Base-by-base conservation (phyloP, 2,888 invertebrate genomes). In the Pristionchus exspectatus region DNA sequence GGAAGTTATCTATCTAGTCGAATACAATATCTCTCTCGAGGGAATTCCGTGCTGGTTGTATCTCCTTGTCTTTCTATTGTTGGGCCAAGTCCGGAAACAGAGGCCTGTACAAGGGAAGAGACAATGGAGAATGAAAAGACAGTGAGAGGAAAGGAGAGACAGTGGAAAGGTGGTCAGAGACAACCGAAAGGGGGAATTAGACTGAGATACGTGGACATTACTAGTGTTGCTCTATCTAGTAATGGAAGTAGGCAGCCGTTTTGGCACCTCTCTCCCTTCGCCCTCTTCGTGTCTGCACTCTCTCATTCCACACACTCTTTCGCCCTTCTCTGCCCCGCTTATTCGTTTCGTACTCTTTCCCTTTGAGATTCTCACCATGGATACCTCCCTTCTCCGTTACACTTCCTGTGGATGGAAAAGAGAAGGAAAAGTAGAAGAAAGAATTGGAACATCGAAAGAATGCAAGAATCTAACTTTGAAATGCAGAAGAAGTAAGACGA, bases 401-500 rank as follows among this genome's bases (percentile, higher is more conserved):
- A 59, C 84, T 63, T 56, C 56, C 59, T 84, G 59, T 84, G 7
- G 33, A 59, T 56, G 18, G 10, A 27, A 30, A 54, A 27, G 27
- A 54, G 38, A 38, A 83, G 54, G 54, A 84, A 33, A 38, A 27
- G 14, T 21, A 30, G 59, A 63, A 56, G 56, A n/a, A 27, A 33
- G 59, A 59, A 18, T 16, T 33, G 33, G 84, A 38, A 69, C 33
- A 86, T 18, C 33, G 27, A 63, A 86, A 24, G 38, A 63, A 27
- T 33, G 27, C 24, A 90, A 86, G 74, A 93, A 91, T 3, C 89
- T 54, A 7, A 91, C 90, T 38, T 89, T 89, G n/a, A 50, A 50
- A 50, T 50, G 91, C 90, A 81, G 92, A 93, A 24, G 93, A 92
- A 54, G 93, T 91, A 21, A 90, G 90, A 21, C 38, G 69, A n/a